Conservation (phyloP, 2,888 invertebrate species). For the Cinara cedri region DNA sequence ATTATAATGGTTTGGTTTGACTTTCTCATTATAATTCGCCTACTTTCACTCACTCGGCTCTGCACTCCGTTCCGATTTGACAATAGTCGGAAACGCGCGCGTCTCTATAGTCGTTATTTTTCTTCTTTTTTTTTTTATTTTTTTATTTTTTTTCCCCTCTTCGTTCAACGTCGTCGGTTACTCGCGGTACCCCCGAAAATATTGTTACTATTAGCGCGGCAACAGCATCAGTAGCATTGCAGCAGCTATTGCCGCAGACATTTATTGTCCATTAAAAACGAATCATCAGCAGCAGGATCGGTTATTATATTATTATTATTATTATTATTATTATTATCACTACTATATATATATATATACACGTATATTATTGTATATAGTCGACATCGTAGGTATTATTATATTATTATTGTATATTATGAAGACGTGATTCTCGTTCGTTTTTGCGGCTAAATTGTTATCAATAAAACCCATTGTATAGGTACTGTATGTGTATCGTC, state of each 20-base stretch:
- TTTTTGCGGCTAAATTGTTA: conserved; percentile 19
- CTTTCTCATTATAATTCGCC: conserved; percentile 57
- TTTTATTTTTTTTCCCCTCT: not conserved
- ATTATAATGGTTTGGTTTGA: conserved; percentile 46
- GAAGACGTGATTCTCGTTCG: conserved; percentile 14
- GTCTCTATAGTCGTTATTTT: not conserved
- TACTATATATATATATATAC: too few species aligned
- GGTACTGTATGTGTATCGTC: too few species aligned
- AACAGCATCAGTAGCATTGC: too few species aligned
- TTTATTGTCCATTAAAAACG: conserved; percentile 22
- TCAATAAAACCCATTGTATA: conserved; percentile 20
- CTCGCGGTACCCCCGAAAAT: too few species aligned
- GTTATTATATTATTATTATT: not conserved
- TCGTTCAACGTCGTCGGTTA: too few species aligned
- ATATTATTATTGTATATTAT: not conserved
- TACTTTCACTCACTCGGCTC: conserved; percentile 49
- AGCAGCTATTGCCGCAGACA: not conserved
- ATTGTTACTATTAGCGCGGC: too few species aligned
- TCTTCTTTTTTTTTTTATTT: too few species aligned
- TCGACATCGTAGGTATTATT: too few species aligned
- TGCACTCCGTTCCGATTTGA: conserved; percentile 40
- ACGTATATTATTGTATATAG: too few species aligned
- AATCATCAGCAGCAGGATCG: not conserved
- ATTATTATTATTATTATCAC: too few species aligned
- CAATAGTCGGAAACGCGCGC: conserved; percentile 44